Evolutionary conservation across 2,797 vertebrate species (phyloP).

Genomic region (Brachyalestes nurse): DNA sequence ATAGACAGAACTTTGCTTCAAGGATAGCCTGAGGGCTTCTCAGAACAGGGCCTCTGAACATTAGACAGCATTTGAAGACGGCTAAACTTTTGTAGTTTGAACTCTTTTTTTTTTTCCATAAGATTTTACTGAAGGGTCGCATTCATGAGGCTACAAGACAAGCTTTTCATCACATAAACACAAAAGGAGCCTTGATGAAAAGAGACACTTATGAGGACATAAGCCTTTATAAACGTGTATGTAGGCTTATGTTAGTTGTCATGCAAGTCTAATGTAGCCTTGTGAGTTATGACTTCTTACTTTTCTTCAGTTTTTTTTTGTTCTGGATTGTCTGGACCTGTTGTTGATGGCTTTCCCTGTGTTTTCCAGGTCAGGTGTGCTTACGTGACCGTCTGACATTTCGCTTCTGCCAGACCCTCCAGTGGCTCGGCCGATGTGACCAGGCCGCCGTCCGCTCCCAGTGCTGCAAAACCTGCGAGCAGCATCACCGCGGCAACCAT

Average conservation of each 20-base stretch:
- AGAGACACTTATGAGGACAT: too few species aligned
- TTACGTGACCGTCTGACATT: conserved; percentile 81
- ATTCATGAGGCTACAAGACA: too few species aligned
- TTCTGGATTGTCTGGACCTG: background rate
- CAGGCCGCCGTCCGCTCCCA: conserved; percentile 77
- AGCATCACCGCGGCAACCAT: conserved; percentile 63
- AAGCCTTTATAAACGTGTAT: too few species aligned
- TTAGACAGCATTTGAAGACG: background rate
- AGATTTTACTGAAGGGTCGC: too few species aligned
- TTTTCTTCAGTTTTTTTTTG: too few species aligned
- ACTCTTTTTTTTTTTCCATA: too few species aligned
- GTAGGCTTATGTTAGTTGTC: too few species aligned
- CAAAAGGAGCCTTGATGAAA: too few species aligned
- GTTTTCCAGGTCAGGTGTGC: conserved; percentile 76
- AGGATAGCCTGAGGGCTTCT: background rate
- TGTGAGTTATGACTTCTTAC: too few species aligned
- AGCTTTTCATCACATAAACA: too few species aligned
- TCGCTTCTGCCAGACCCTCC: conserved; percentile 88
- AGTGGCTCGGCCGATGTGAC: conserved; percentile 83
- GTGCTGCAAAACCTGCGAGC: conserved; percentile 88
- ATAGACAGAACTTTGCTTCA: background rate
- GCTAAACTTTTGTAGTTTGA: background rate
- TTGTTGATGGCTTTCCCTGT: conserved; percentile 4
- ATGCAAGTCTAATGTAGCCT: background rate
- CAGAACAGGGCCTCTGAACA: background rate